phyloP scores from a whole-genome alignment of 2,113 vertebrate genomes.

The Scolopax mira region DNA sequence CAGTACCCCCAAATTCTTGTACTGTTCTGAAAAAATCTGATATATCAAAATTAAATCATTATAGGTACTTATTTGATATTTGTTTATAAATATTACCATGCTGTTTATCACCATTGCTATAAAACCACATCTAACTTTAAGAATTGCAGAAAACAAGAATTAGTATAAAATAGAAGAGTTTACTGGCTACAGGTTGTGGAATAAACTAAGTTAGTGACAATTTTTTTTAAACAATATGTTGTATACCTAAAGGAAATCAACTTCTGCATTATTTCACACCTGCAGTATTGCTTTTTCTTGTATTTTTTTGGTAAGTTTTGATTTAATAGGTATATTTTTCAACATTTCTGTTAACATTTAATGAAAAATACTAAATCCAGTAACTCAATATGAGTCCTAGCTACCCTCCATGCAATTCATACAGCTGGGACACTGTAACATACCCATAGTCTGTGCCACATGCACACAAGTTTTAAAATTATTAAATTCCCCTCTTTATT shows the following conservation, averaged over 20 bases:
- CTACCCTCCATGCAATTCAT: not conserved
- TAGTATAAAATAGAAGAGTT: not conserved
- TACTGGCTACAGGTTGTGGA: not conserved
- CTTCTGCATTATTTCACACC: not conserved
- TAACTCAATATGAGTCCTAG: not conserved
- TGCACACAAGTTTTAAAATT: not conserved
- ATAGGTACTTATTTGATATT: not conserved
- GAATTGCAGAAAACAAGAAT: not conserved
- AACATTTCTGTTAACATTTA: not conserved
- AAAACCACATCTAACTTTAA: not conserved
- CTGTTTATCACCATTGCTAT: not conserved
- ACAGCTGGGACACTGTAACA: not conserved
- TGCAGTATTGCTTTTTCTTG: not conserved
- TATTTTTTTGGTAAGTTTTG: not conserved
- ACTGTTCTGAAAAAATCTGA: not conserved
- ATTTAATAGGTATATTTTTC: not conserved
- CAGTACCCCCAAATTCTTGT: not conserved
- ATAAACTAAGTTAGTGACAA: not conserved
- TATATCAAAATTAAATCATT: not conserved
- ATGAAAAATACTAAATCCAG: not conserved
- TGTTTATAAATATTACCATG: not conserved
- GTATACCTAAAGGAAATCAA: not conserved
- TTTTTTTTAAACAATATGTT: not conserved
- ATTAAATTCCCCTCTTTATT: not conserved
- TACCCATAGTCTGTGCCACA: not conserved